Evolutionary conservation across 2,797 vertebrate genomes (phyloP).

Genomic region (Amblyraja radiata): DNA sequence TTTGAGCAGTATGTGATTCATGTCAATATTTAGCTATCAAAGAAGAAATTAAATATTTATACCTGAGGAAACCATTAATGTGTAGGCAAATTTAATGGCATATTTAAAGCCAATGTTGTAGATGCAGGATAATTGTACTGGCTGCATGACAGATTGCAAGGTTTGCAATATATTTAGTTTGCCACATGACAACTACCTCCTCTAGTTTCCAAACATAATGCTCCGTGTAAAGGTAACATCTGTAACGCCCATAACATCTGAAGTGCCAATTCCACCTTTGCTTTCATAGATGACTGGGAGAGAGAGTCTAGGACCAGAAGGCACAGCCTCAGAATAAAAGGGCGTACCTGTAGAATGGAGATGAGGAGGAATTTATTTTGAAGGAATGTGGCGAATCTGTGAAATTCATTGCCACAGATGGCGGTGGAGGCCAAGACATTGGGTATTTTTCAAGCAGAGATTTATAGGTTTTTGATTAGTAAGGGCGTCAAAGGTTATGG

Average conservation of each 20-base stretch:
- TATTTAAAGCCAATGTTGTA: background rate
- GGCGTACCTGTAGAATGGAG: no score
- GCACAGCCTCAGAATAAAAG: no score
- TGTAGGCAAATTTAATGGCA: background rate
- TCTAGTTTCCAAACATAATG: background rate
- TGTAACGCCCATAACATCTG: background rate
- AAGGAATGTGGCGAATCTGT: no score
- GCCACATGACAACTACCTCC: background rate
- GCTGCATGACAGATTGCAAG: background rate
- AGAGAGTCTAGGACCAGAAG: no score
- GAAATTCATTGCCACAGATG: no score
- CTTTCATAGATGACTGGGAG: background rate
- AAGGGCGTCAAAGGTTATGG: no score
- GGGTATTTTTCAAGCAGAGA: no score
- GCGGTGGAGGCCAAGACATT: no score
- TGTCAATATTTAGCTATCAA: constrained; percentile 3
- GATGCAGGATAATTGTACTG: background rate
- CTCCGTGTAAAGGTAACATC: background rate
- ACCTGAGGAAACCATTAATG: constrained; percentile 2
- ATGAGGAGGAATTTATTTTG: no score
- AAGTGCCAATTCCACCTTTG: background rate
- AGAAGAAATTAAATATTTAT: constrained; percentile 25
- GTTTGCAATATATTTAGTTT: background rate
- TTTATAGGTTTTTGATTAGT: no score
- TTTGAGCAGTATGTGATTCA: background rate